Evolutionary conservation across 1,140 invertebrate genomes (phyloP), one percentile per base, ranked within the genome.

Genomic region (Dysdera silvatica): DNA sequence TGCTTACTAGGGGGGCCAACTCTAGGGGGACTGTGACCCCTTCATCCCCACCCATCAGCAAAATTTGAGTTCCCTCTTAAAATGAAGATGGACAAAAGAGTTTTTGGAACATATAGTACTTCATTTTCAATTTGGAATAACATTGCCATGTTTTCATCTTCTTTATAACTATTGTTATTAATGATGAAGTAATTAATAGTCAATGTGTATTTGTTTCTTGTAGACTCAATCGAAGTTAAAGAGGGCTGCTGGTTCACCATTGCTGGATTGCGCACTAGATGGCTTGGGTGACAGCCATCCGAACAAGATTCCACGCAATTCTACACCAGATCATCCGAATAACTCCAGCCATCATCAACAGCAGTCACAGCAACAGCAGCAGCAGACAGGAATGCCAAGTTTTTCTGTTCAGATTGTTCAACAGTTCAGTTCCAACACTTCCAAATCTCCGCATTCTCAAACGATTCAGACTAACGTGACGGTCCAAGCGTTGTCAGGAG

Each of bases 381-480:
- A 77, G 68, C 33, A 69, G 66, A 16, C 69, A 67, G 47, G 62
- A 62, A 82, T 72, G 71, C 8, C 72, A 56, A 61, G 49, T 29
- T 89, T 92, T 75, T 89, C 88, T 0, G 89, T 93, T 23, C 88
- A 93, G 76, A 93, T 93, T 59, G 89, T 78, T 24, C 90, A 94
- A 71, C 88, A 93, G 73, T 92, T 92, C 71, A 87, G 86, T 24
- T 88, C 86, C 6, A 85, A 85, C 37, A 83, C 86, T 28, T 86
- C 87, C 72, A 70, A 70, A 31, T 86, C 86, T 6, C 86, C 88
- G 70, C 61, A 40, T 12, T 84, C 87, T n/a, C 88, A 91, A 70
- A 89, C 90, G 72, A 91, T 91, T 53, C 89, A 89, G 31, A 91
- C 89, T 43, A 92, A 92, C 77, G 88, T 93, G 14, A 91, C 89